Evolutionary conservation across 2,888 invertebrate species (phyloP).

Genomic region (Nomada flava): DNA sequence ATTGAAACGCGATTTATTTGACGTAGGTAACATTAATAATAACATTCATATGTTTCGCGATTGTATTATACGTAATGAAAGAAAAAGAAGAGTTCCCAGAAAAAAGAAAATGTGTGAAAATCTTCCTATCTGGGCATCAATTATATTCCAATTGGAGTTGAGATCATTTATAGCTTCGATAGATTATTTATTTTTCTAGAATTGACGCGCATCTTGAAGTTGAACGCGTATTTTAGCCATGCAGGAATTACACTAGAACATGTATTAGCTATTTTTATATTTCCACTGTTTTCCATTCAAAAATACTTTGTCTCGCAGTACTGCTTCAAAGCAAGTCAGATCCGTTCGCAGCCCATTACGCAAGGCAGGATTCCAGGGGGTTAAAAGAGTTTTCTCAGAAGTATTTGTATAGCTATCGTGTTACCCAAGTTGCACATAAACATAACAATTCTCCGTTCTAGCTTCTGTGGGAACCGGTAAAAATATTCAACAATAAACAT

Average conservation of each 20-base stretch:
- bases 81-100: too few species aligned
- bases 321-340: background rate
- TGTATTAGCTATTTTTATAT: background rate
- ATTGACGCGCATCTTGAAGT: background rate
- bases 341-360: background rate
- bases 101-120: too few species aligned
- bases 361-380: background rate
- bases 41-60: too few species aligned
- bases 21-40: too few species aligned
- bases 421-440: background rate
- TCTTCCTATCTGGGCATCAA: too few species aligned
- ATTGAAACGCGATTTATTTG: too few species aligned
- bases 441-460: background rate
- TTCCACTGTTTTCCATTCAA: background rate
- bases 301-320: background rate
- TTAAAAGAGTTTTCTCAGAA: constrained; percentile 2
- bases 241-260: background rate
- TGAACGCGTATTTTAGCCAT: background rate
- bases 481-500: background rate
- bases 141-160: too few species aligned
- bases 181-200: background rate
- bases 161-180: background rate
- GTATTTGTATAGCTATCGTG: background rate
- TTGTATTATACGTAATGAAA: too few species aligned
- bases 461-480: background rate